A percentile compares a stretch with the other conserved stretches of the same genome.
phyloP scores from a whole-genome alignment of 2,797 vertebrate species.

The Margarornis squamiger region DNA sequence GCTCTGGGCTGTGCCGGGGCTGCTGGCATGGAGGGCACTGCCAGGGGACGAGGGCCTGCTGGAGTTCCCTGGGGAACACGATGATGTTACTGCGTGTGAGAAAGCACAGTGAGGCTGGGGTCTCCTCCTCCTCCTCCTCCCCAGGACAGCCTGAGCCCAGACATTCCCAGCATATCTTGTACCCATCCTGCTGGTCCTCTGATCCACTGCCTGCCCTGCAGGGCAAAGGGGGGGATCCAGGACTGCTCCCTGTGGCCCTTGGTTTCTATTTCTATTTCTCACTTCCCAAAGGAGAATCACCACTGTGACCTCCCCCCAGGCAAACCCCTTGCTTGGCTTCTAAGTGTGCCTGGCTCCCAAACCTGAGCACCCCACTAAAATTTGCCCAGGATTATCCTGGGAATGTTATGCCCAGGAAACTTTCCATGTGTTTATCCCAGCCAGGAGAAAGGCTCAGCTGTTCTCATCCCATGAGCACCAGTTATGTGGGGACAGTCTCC shows the following conservation, averaged over 20 bases:
- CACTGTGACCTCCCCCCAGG: neutral
- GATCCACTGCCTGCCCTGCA: neutral
- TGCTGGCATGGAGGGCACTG: conserved; percentile 78
- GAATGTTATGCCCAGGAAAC: neutral
- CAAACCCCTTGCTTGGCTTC: conserved; percentile 9
- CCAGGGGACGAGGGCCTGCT: conserved; percentile 91
- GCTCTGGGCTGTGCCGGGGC: conserved; percentile 83
- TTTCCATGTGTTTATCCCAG: neutral
- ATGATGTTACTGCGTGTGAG: conserved; percentile 86
- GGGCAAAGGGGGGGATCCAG: neutral
- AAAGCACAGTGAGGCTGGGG: conserved; percentile 28
- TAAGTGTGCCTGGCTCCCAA: neutral
- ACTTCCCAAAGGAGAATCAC: neutral
- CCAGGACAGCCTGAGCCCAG: neutral
- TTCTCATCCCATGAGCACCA: neutral
- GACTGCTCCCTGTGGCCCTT: accelerated
- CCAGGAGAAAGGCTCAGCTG: neutral
- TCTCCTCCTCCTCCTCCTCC: neutral
- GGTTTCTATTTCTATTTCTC: accelerated
- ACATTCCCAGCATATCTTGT: neutral
- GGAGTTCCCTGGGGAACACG: conserved; percentile 88
- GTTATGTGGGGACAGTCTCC: neutral
- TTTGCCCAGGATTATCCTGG: neutral
- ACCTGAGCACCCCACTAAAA: neutral
- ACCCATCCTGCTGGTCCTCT: neutral